Base-by-base conservation (phyloP, 2,797 vertebrate species). In the Sebastes minor region DNA sequence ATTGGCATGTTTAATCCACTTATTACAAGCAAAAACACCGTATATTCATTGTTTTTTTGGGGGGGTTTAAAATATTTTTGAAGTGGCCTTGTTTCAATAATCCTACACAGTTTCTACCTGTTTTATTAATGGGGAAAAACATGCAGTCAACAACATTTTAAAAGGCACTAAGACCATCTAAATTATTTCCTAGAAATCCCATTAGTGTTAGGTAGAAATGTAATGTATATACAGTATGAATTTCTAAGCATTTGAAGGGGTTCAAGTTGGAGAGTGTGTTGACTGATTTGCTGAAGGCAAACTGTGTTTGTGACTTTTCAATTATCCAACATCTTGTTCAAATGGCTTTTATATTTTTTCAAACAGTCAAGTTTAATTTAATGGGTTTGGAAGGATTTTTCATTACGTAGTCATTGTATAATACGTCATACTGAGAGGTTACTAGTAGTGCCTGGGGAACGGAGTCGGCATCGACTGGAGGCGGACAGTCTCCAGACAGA, bases 401-500 rank as follows among this genome's bases (percentile, higher is more conserved):
- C 14, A 85, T 75, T 73, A 55, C 67, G 78, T 76, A 76, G 53
- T 64, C 55, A 38, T 5, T 85, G 61, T 76, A 71, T 30, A 30
- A 52, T 84, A 63, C 28, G 38, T 89, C 81, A 87, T 77, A 28
- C 61, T 59, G 80, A 83, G 74, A 59, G 69, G 69, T 79, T 85
- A 76, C 82, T 82, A 78, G 70, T 52, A n/a, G 59, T 56, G 73
- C 53, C 80, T 16, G 60, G 82, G 81, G 70, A 84, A 77, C 65
- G 55, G 68, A 76, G 79, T 89, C 65, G 49, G 64, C 66, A 82
- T 30, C 76, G 78, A 83, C 59, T 67, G 60, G 78, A 86, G 53
- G 53, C 64, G 1, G 10, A 70, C 81, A 81, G 85, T 84, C 84
- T 86, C 76, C 74, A 88, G 74, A 87, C 81, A 75, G 52, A 78